These are phyloP conservation scores for Aythya baeri DNA, from an alignment of 2,113 vertebrate genomes.

Conservation along the genomic window DNA sequence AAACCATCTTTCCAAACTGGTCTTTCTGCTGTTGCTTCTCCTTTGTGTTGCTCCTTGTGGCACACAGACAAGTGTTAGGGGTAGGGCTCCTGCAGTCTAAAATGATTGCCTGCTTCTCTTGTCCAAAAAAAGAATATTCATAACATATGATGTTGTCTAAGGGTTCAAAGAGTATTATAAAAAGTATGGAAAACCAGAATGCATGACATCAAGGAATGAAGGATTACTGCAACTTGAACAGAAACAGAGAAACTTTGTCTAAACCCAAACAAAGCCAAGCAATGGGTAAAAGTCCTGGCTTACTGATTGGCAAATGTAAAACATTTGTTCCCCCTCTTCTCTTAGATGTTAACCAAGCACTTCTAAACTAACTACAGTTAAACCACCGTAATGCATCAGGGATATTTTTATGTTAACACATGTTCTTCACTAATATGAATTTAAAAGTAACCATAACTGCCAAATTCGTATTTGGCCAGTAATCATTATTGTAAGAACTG, in stretches of 20 bases:
- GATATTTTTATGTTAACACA: slow-evolving; percentile 60
- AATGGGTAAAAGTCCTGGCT: not conserved
- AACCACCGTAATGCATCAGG: slow-evolving; percentile 11
- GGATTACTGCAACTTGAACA: slow-evolving; percentile 24
- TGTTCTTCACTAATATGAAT: slow-evolving; percentile 2
- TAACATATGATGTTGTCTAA: slow-evolving; percentile 28
- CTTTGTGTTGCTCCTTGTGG: not conserved
- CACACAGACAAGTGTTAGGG: not conserved
- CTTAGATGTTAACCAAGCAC: slow-evolving; percentile 37
- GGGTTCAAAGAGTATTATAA: slow-evolving; percentile 10
- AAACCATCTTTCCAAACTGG: not conserved
- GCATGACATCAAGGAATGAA: slow-evolving; percentile 28
- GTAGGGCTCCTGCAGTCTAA: not conserved
- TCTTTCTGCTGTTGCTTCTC: not conserved
- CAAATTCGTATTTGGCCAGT: not conserved
- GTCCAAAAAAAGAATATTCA: slow-evolving; percentile 13
- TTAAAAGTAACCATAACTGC: not conserved
- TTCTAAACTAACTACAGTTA: slow-evolving; percentile 27
- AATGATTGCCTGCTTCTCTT: not conserved
- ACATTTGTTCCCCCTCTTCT: not conserved
- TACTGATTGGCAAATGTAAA: not conserved
- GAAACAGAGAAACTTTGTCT: slow-evolving; percentile 45
- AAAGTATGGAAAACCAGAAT: slow-evolving; percentile 10
- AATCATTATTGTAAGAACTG: slow-evolving; percentile 15
- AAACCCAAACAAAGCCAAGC: slow-evolving; percentile 31